phyloP scores from a whole-genome alignment of 2,113 vertebrate species.

The Boulengerochromis microlepis region DNA sequence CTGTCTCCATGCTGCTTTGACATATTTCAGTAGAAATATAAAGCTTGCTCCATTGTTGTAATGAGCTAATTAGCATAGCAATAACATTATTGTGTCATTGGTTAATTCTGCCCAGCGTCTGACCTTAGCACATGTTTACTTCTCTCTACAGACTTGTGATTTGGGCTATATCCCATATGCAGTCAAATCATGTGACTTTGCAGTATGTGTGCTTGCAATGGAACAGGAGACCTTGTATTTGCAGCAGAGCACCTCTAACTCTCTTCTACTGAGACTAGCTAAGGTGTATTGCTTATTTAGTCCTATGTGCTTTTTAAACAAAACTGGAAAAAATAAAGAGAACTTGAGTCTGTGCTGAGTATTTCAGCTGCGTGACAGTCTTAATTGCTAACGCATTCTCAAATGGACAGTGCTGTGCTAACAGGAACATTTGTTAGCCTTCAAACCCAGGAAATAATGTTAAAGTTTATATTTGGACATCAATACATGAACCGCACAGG shows the following conservation, averaged over 20 bases:
- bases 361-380: not conserved
- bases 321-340: not conserved
- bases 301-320: not conserved
- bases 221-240: not conserved
- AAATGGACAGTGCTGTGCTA: not conserved
- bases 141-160: not conserved
- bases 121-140: not conserved
- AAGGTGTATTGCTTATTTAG: not conserved
- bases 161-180: not conserved
- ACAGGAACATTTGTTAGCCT: not conserved
- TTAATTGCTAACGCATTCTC: not conserved
- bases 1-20: not conserved
- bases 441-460: not conserved
- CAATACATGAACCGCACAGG: not conserved
- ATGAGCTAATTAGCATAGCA: not conserved
- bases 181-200: not conserved
- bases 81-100: not conserved
- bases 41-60: not conserved
- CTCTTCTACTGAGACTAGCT: not conserved
- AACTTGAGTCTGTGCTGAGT: not conserved
- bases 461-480: not conserved
- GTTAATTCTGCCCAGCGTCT: not conserved
- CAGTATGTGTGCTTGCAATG: not conserved
- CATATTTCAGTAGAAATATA: not conserved
- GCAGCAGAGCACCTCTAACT: not conserved